Base-by-base conservation (phyloP, 2,797 vertebrate genomes). In the Amblyraja radiata region DNA sequence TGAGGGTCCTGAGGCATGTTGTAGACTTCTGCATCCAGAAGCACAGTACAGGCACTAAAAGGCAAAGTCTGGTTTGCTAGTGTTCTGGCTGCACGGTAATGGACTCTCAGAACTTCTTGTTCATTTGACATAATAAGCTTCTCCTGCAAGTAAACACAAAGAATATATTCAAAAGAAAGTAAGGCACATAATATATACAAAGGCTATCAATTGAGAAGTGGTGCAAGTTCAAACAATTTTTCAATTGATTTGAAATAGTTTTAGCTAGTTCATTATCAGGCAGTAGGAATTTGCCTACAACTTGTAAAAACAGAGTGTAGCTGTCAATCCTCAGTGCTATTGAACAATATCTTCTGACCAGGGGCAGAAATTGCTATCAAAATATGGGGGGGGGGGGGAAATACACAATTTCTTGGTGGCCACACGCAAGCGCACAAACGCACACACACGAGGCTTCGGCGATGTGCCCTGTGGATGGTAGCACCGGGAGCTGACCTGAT, bases 71-170 rank as follows among this genome's bases (percentile, higher is more conserved):
- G 99, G 96, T 99, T 99, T 94, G 99, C 98, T 95, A 99, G 95
- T 46, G 98, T 99, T 95, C 99, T 97, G 0, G 99, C 99, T 68
- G 99, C 99, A 96, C 98, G 97, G 94, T 98, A 99, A 96, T 99
- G 99, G 94, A 99, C 99, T 93, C 99, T 96, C 5, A 99, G 94
- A 95, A 99, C 98, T 95, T 99, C 99, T 95, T 99, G 99, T 94
- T 99, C 99, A 0, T 99, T 99, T 73, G 99, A 99, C 95, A 99
- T 98, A 84, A 99, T 99, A 93, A 99, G 97, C 95, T 99, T 99
- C 95, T 99, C 99, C 99, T 99, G 95, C 88, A 58, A 93, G 73
- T 77, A 94, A 93, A 8, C 93, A 94, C 93, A 83, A 93, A 94
- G 6, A 58, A 76, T 4, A 46, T 3, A 91, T 73, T 90, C 2